These are phyloP conservation scores for Scylla paramamosain DNA, from an alignment of 1,140 invertebrate species.

Conservation along the genomic window DNA sequence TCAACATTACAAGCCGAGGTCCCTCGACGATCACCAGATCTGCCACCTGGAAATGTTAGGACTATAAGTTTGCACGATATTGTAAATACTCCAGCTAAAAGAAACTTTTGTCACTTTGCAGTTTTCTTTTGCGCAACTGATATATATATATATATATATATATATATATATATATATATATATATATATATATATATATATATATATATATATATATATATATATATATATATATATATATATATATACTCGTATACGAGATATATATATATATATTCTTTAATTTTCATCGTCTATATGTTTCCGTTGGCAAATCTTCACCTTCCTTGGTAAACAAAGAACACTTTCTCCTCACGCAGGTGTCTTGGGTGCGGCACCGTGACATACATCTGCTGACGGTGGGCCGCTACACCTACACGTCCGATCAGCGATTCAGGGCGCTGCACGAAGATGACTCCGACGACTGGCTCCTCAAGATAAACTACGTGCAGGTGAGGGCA, in stretches of 20 bases:
- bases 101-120: too few species aligned
- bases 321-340: background rate
- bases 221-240: background rate
- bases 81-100: too few species aligned
- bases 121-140: background rate
- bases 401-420: conserved; percentile 91
- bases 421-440: conserved; percentile 87
- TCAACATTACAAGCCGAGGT: background rate
- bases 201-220: background rate
- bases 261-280: too few species aligned
- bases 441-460: conserved; percentile 82
- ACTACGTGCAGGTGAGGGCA: conserved; percentile 85
- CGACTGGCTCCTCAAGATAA: conserved; percentile 84
- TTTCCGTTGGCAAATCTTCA: background rate
- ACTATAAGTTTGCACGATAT: too few species aligned
- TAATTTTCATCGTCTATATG: too few species aligned
- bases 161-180: too few species aligned
- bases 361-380: conserved; percentile 93
- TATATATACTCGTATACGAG: too few species aligned
- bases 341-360: conserved; percentile 82
- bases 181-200: too few species aligned
- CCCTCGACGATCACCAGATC: background rate
- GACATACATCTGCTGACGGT: conserved; percentile 93
- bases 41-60: background rate
- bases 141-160: too few species aligned